Base-by-base conservation (phyloP, 2,888 invertebrate genomes). In the Chromoteleia sp. region DNA sequence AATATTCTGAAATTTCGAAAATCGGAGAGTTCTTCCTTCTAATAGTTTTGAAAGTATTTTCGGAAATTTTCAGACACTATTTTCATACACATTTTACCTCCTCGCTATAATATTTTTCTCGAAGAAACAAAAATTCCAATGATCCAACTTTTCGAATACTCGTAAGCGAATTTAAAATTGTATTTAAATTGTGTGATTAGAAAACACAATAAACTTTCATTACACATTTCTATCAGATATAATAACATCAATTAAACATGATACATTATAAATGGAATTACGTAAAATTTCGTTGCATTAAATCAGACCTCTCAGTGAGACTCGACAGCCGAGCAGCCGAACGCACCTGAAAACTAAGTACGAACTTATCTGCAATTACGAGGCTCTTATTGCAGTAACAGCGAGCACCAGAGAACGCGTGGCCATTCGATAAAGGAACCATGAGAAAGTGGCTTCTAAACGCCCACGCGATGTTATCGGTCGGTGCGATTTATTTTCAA, bases 391-490 rank as follows among this genome's bases (percentile, higher is more conserved):
- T 59, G 50, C 30, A 25, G 67, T 59, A 52, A 59, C 59, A 33
- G 67, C 76, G 50, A 52, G 70, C 21, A 15, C 17, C 33, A 21
- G 33, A 41, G 73, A 67, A 41, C 68, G 58, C 68, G 76, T 76
- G 68, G 68, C 45, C 45, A 61, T 68, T 76, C 43, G 52, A 61
- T 43, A 70, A 70, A 77, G 45, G 50, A 78, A 29, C 39, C 70
- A 75, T 56, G 73, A 77, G 79, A 81, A 81, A 77, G 81, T 74
- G 63, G 68, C 76, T 56, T 33, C 67, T 75, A 82, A 82, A 63
- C 82, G 65, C 82, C 82, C 65, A 78, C 82, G 74, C 75, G 68
- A 74, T 68, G 36, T 58, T 78, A 81, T 75, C 70, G 59, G 39
- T 17, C 29, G 43, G 61, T n/a, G 68, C 61, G 68, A 68, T 81